phyloP scores from a whole-genome alignment of 1,140 invertebrate species.

The Leptestheria dahalacensis region DNA sequence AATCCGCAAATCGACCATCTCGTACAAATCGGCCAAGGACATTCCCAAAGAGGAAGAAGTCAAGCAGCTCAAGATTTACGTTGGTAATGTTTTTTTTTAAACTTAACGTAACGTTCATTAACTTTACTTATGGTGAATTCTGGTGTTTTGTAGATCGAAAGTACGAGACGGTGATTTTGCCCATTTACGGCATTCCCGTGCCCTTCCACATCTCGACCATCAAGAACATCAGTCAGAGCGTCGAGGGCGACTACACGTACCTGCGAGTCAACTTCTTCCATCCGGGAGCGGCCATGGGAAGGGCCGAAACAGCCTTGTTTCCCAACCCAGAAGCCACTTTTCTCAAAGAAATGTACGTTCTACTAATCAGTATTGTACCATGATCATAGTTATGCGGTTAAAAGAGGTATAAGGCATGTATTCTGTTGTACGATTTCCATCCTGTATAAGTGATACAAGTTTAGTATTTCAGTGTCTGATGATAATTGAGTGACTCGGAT shows the following conservation, averaged over 20 bases:
- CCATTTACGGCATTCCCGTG: slow-evolving; percentile 86
- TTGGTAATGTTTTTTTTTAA: slow-evolving; percentile 43
- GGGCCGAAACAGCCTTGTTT: slow-evolving; percentile 75
- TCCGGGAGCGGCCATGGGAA: slow-evolving; percentile 86
- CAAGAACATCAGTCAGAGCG: slow-evolving; percentile 95
- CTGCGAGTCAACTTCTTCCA: slow-evolving; percentile 98
- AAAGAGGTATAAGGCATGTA: too few relatives aligned
- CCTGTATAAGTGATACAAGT: too few relatives aligned
- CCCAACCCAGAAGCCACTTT: slow-evolving; percentile 90
- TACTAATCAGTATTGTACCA: not conserved
- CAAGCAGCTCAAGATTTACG: slow-evolving; percentile 84
- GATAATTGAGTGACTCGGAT: too few relatives aligned
- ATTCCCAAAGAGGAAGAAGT: slow-evolving; percentile 89
- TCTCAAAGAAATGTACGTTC: slow-evolving; percentile 91
- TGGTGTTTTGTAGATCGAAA: slow-evolving; percentile 72
- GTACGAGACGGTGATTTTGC: slow-evolving; percentile 93
- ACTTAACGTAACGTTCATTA: not conserved
- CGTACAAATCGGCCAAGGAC: slow-evolving; percentile 82
- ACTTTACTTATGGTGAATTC: slow-evolving; percentile 16
- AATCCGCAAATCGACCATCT: slow-evolving; percentile 82
- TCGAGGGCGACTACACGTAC: slow-evolving; percentile 98
- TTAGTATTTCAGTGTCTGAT: too few relatives aligned
- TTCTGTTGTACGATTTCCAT: too few relatives aligned
- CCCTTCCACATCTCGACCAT: slow-evolving; percentile 98
- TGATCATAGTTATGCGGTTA: not conserved